These are phyloP conservation scores for Eupsittula cactorum DNA, from an alignment of 2,113 vertebrate species.

Conservation along the genomic window DNA sequence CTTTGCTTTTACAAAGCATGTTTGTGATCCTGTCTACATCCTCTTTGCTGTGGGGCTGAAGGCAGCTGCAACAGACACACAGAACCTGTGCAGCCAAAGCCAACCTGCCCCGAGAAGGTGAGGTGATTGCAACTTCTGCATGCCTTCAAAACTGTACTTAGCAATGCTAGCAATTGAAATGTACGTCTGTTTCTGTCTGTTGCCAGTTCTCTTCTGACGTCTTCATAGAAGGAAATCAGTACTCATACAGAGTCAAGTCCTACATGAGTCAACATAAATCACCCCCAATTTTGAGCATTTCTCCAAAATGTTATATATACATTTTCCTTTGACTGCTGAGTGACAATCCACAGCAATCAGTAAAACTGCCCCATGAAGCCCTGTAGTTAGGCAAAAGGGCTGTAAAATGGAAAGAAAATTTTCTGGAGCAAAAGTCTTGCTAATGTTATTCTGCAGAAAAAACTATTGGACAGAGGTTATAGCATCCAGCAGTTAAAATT, in stretches of 20 bases:
- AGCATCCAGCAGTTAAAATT: background rate
- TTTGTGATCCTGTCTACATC: background rate
- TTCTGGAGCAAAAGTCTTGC: background rate
- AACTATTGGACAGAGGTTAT: background rate
- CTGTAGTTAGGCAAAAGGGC: background rate
- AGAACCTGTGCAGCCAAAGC: background rate
- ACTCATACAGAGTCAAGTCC: background rate
- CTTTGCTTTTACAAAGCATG: background rate
- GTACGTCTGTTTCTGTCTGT: rapidly evolving
- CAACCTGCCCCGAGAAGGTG: background rate
- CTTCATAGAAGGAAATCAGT: background rate
- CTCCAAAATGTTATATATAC: background rate
- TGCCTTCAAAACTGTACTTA: background rate
- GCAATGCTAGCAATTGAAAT: background rate
- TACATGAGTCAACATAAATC: background rate
- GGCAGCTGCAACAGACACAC: background rate
- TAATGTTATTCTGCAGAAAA: background rate
- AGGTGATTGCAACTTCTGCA: background rate
- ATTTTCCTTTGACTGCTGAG: conserved; percentile 28
- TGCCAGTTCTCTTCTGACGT: background rate
- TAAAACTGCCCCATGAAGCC: background rate
- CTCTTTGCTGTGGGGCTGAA: background rate
- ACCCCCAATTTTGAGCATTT: background rate
- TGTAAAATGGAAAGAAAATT: background rate
- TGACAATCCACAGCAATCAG: background rate